Percentiles rank a stretch among this genome's conserved stretches.
These are phyloP conservation scores for Cydia pomonella DNA, from an alignment of 1,140 invertebrate species.

Conservation along the genomic window DNA sequence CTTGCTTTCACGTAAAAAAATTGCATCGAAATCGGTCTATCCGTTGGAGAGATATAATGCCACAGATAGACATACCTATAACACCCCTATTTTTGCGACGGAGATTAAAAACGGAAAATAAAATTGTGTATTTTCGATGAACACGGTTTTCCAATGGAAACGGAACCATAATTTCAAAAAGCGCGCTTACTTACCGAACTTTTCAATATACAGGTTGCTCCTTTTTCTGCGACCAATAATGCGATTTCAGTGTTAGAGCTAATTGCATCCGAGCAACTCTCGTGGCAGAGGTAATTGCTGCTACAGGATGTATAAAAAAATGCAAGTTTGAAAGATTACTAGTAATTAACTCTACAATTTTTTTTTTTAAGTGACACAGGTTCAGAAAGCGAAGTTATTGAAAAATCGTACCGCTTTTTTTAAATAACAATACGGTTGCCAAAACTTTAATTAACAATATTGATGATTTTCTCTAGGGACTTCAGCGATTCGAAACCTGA, in stretches of 20 bases:
- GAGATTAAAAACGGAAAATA: neutral
- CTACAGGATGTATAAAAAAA: conserved; percentile 46
- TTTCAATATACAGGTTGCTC: conserved; percentile 58
- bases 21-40: no score
- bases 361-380: no score
- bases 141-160: neutral
- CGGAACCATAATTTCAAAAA: conserved; percentile 1
- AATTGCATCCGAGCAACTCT: conserved; percentile 54
- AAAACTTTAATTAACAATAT: no score
- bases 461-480: no score
- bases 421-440: no score
- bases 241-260: conserved; percentile 62
- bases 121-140: neutral
- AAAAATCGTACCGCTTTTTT: no score
- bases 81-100: no score
- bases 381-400: no score
- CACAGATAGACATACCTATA: no score
- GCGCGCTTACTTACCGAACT: conserved; percentile 27
- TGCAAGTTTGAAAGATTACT: conserved; percentile 5
- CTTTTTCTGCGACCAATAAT: conserved; percentile 62
- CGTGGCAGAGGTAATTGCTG: conserved; percentile 42
- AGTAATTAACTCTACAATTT: neutral
- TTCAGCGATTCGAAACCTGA: no score
- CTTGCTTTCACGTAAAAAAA: no score
- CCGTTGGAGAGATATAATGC: no score